Evolutionary conservation across 2,113 vertebrate species (phyloP), one percentile per base, ranked within the genome.

Genomic region (Pampusana beccarii): DNA sequence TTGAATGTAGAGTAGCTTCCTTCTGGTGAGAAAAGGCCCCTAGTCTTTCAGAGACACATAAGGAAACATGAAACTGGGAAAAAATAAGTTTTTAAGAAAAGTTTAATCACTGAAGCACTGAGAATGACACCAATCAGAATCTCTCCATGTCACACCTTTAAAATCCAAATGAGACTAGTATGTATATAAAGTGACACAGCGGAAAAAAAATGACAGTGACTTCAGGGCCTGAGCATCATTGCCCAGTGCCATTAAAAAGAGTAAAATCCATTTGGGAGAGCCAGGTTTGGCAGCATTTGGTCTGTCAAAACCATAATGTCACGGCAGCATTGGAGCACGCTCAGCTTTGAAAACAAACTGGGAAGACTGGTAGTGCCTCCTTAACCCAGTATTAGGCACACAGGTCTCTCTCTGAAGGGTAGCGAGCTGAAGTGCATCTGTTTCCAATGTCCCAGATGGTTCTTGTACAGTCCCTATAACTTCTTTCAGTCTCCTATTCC

Each of bases 361-460:
- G 31, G 21, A 77, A 91, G 88, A 42, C 14, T 9, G 3, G 7
- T 57, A 91, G 36, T 28, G 23, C 24, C n/a, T 84, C 25, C 65
- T 73, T 62, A 73, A 95, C 42, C 46, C 36, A 53, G 31, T 57
- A 75, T 72, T 87, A 95, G 77, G n/a, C 70, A 48, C 56, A 51
- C 9, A 64, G 83, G 36, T 84, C 62, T 88, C 28, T 79, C 67
- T 86, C 71, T 9, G 5, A 90, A 93, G 72, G 26, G 6, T 7
- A 79, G 34, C 28, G 80, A 77, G 66, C 61, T 66, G 42, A 88
- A 93, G 29, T 81, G 25, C 50, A 64, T 96, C 21, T 94, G 73
- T 90, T 94, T 96, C 80, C 80, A 60, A 67, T 72, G 80, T 54
- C 48, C 81, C 93, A 95, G 94, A 94, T 93, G 93, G 95, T 65